Conservation (phyloP, 2,797 vertebrate species). For the Linurgus olivaceus region DNA sequence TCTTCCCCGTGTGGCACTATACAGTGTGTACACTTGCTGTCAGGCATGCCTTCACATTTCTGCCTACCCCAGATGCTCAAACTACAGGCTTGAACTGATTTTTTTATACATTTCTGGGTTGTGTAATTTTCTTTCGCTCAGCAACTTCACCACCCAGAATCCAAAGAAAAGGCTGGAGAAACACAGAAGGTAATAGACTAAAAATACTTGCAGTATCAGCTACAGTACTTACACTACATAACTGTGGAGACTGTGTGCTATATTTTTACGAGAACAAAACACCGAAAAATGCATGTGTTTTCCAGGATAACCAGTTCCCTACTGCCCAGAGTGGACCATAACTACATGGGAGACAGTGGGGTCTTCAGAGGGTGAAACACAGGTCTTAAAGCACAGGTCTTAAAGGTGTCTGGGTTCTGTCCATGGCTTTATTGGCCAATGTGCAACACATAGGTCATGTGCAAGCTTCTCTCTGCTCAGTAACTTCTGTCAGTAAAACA, state of each 20-base stretch:
- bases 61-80: neutral
- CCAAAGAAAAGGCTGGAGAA: neutral
- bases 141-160: neutral
- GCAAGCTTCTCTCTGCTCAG: neutral
- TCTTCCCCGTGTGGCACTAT: neutral
- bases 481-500: neutral
- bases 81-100: neutral
- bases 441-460: accelerated
- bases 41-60: slow-evolving; percentile 8
- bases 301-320: neutral
- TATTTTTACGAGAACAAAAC: neutral
- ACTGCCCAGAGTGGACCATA: neutral
- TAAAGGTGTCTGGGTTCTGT: neutral
- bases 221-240: neutral
- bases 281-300: neutral
- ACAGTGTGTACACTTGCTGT: neutral
- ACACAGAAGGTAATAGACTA: neutral
- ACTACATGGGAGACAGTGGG: neutral
- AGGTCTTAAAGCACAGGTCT: neutral
- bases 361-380: neutral
- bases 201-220: neutral
- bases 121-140: neutral
- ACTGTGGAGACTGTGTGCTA: neutral
- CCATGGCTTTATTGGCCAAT: neutral
- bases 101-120: neutral